Conservation (phyloP, 2,113 vertebrate species). For the Panurus biarmicus region DNA sequence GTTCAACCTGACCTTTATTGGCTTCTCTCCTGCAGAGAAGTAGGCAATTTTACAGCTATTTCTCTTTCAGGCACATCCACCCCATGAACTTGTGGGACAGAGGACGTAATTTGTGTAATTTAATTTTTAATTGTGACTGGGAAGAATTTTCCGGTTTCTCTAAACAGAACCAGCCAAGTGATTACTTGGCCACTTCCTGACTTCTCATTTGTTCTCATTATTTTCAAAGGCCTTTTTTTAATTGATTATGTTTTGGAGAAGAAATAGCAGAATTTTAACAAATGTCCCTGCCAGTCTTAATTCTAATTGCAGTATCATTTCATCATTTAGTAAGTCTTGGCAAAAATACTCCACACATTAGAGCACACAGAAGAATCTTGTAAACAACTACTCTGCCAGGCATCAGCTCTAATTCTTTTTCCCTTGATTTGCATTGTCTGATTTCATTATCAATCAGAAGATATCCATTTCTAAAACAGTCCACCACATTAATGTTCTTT, state of each 20-base stretch:
- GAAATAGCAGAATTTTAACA: conserved; percentile 28
- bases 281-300: not conserved
- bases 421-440: conserved; percentile 39
- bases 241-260: conserved; percentile 17
- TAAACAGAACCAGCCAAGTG: not conserved
- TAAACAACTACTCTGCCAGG: conserved; percentile 25
- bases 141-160: not conserved
- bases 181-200: conserved; percentile 12
- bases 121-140: not conserved
- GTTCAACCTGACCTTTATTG: not conserved
- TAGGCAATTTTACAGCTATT: not conserved
- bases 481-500: not conserved
- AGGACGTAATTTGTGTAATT: not conserved
- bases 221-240: conserved; percentile 1
- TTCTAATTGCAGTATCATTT: conserved; percentile 41
- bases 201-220: conserved; percentile 34
- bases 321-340: conserved; percentile 31
- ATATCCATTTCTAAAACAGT: not conserved
- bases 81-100: not conserved
- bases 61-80: not conserved
- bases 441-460: conserved; percentile 26
- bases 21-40: not conserved
- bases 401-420: conserved; percentile 30
- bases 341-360: conserved; percentile 8
- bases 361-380: not conserved